A percentile compares a stretch with the other conserved stretches of the same genome.
phyloP scores from a whole-genome alignment of 2,113 vertebrate genomes.

The Alaudala cheleensis region DNA sequence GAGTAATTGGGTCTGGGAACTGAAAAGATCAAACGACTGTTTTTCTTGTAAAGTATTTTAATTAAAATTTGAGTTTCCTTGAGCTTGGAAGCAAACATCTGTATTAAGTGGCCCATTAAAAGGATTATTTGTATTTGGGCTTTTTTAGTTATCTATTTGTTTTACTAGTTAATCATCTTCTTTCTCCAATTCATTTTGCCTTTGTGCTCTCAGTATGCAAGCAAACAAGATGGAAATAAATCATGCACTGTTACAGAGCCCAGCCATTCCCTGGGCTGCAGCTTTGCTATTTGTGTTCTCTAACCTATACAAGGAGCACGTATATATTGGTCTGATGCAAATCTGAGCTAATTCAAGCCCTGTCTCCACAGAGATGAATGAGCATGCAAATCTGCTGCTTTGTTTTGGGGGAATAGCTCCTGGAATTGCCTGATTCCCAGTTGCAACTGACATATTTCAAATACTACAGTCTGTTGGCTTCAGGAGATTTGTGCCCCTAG shows the following conservation, averaged over 20 bases:
- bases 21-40: constrained; percentile 27
- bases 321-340: constrained; percentile 10
- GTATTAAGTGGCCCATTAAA: constrained; percentile 13
- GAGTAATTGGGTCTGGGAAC: neutral
- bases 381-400: constrained; percentile 39
- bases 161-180: constrained; percentile 23
- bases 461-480: neutral
- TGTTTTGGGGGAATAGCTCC: constrained; percentile 49
- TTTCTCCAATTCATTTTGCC: constrained; percentile 12
- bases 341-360: constrained; percentile 49
- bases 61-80: constrained; percentile 68
- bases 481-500: neutral
- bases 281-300: constrained; percentile 24
- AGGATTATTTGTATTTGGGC: constrained; percentile 33
- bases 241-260: neutral
- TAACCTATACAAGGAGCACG: neutral
- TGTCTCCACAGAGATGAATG: constrained; percentile 42
- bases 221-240: neutral
- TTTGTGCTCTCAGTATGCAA: constrained; percentile 29
- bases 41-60: constrained; percentile 62
- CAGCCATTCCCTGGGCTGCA: neutral
- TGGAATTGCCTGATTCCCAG: constrained; percentile 37
- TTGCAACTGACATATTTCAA: constrained; percentile 30
- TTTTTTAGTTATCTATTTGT: neutral
- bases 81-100: constrained; percentile 46